Percentiles rank a stretch among this genome's conserved stretches.
Evolutionary conservation across 1,140 invertebrate genomes (phyloP).

Genomic region (Caenorhabditis remanei): DNA sequence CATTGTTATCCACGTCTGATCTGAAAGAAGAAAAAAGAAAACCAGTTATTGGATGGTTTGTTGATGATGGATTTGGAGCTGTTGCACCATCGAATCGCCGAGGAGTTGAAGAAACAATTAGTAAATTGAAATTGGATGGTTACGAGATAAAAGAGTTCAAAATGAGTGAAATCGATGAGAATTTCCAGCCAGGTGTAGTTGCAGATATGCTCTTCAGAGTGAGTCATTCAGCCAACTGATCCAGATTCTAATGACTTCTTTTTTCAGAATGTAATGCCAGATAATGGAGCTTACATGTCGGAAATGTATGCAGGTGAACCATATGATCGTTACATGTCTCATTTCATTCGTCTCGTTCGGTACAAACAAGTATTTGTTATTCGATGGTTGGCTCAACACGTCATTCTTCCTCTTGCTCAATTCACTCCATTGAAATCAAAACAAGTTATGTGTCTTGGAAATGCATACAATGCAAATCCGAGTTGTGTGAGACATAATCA

Average conservation of each 20-base stretch:
- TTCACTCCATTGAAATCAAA: conserved; percentile 27
- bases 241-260: neutral
- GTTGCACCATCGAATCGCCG: conserved; percentile 73
- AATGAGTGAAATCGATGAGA: conserved; percentile 4
- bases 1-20: neutral
- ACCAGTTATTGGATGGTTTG: conserved; percentile 74
- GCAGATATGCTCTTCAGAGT: conserved; percentile 2
- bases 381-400: conserved; percentile 1
- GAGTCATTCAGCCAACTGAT: neutral
- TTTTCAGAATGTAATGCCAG: conserved; percentile 7
- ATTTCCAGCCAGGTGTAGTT: neutral
- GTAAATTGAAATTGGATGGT: conserved; percentile 69
- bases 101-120: conserved; percentile 71
- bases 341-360: conserved; percentile 28
- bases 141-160: conserved; percentile 60
- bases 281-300: neutral
- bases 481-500: conserved; percentile 9
- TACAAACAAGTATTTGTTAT: conserved; percentile 14
- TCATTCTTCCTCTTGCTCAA: neutral
- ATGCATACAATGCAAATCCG: conserved; percentile 28
- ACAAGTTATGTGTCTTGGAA: conserved; percentile 21
- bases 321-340: conserved; percentile 14
- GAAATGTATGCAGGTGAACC: conserved; percentile 19
- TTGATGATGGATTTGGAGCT: conserved; percentile 72
- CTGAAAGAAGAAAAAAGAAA: neutral